A percentile compares a stretch with the other conserved stretches of the same genome.
Conservation (phyloP, 2,797 vertebrate species). For the Paratrypauchen microcephalus region DNA sequence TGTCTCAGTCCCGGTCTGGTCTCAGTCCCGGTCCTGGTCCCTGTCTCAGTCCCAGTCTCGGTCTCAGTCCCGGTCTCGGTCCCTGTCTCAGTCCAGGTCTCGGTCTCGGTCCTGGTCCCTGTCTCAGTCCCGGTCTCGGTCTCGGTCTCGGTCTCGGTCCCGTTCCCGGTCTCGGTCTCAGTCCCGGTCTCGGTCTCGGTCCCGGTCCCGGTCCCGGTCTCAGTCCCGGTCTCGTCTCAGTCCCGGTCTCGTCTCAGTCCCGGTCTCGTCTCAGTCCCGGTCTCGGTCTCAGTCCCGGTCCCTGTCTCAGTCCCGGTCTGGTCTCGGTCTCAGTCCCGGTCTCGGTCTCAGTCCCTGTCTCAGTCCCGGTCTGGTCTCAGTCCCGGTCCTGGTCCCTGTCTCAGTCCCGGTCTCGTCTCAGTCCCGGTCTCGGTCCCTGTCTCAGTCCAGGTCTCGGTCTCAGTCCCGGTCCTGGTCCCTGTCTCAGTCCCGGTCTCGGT, state of each 20-base stretch:
- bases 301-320: too few species aligned
- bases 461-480: neutral
- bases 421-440: constrained; percentile 55
- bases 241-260: neutral
- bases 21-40: neutral
- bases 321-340: neutral
- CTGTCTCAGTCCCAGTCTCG: neutral
- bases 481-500: neutral
- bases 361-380: too few species aligned
- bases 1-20: neutral
- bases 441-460: neutral
- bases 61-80: too few species aligned
- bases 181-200: constrained; percentile 69
- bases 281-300: too few species aligned
- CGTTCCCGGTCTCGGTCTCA: neutral
- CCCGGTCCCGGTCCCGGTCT: neutral
- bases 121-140: neutral
- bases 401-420: constrained; percentile 44
- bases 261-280: neutral
- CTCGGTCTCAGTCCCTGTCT: neutral
- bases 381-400: too few species aligned
- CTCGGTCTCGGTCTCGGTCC: neutral
- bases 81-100: too few species aligned
- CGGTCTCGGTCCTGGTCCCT: too few species aligned
- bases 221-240: neutral